phyloP scores from a whole-genome alignment of 2,113 vertebrate species.

The Corapipo altera region DNA sequence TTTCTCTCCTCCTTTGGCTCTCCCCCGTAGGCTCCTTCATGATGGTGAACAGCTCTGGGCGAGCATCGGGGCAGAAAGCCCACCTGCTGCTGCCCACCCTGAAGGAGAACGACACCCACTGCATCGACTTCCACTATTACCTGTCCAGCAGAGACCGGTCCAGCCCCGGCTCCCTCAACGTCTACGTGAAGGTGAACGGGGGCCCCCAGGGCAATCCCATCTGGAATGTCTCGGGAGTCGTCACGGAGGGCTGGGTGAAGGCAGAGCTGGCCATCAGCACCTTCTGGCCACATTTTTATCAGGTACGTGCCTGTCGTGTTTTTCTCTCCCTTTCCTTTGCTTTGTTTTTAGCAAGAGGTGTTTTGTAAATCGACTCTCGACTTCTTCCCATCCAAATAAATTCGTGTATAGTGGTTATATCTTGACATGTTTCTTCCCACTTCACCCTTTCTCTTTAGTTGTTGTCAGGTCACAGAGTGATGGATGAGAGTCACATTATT shows the following conservation, averaged over 20 bases:
- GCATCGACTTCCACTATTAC: constrained; percentile 97
- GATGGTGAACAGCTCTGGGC: constrained; percentile 94
- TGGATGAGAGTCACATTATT: neutral
- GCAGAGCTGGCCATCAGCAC: constrained; percentile 96
- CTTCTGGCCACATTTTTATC: constrained; percentile 98
- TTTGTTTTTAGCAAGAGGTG: neutral
- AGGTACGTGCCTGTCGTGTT: constrained; percentile 73
- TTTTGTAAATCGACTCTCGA: rapidly evolving
- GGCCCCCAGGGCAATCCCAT: constrained; percentile 94
- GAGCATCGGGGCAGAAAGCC: constrained; percentile 93
- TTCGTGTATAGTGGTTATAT: rapidly evolving
- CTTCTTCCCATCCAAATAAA: neutral
- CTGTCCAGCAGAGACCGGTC: constrained; percentile 88
- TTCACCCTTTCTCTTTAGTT: neutral
- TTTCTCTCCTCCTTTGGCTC: neutral
- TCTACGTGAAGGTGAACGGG: constrained; percentile 95
- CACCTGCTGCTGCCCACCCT: constrained; percentile 90
- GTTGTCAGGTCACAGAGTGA: neutral
- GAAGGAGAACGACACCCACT: constrained; percentile 96
- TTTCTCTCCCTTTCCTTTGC: neutral
- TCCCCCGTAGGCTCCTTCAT: constrained; percentile 88
- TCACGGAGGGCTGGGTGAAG: constrained; percentile 94
- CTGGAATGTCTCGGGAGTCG: constrained; percentile 90
- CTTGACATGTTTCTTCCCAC: neutral
- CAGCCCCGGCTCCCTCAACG: constrained; percentile 90